Percentiles rank a stretch among this genome's conserved stretches.
phyloP scores from a whole-genome alignment of 1,140 invertebrate genomes.

The Panagrolaimus sp. region DNA sequence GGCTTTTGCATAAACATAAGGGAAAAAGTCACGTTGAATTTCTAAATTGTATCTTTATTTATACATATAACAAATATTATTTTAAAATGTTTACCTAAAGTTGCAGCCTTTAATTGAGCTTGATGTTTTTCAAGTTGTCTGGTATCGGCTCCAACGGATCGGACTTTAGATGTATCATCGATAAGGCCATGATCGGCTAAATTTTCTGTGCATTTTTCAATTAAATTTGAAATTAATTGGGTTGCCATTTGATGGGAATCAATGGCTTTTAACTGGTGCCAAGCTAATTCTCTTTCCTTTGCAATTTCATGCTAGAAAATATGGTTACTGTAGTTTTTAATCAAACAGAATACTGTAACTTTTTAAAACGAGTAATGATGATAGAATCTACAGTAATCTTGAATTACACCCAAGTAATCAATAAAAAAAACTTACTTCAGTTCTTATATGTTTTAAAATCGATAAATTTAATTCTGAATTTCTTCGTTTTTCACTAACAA shows the following conservation, averaged over 20 bases:
- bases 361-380: background rate
- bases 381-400: too few relatives aligned
- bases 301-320: constrained; percentile 17
- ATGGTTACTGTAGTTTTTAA: background rate
- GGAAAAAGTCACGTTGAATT: constrained; percentile 30
- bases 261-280: constrained; percentile 21
- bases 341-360: background rate
- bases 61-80: background rate
- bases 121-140: constrained; percentile 24
- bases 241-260: constrained; percentile 24
- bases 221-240: constrained; percentile 19
- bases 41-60: constrained; percentile 20
- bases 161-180: constrained; percentile 15
- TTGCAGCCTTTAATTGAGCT: constrained; percentile 14
- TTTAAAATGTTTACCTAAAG: constrained; percentile 18
- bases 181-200: constrained; percentile 28
- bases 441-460: background rate
- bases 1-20: constrained; percentile 35
- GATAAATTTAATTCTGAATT: constrained; percentile 21
- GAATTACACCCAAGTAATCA: background rate
- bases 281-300: constrained; percentile 17
- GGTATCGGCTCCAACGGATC: constrained; percentile 30
- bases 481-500: constrained; percentile 26
- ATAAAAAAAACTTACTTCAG: background rate
- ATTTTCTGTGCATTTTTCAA: constrained; percentile 25